Percentiles rank a stretch among this genome's conserved stretches.
Evolutionary conservation across 2,797 vertebrate genomes (phyloP).

Genomic region (Loriculus beryllinus): DNA sequence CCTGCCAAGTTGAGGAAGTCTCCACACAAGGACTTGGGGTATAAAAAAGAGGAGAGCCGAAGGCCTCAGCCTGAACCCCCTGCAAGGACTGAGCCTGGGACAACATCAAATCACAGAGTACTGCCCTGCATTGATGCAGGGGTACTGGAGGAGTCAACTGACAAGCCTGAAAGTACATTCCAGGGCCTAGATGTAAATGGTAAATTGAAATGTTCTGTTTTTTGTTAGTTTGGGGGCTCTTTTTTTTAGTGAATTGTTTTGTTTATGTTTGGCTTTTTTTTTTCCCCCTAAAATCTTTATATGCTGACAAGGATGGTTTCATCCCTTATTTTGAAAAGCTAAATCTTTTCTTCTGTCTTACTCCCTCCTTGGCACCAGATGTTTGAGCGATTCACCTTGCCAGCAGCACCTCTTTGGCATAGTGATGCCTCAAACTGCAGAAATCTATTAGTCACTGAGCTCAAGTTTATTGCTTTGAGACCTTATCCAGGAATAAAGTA

Average conservation of each 20-base stretch:
- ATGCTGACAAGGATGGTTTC: not conserved
- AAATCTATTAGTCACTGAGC: not conserved
- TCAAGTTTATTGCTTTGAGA: not conserved
- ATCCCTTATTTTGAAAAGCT: not conserved
- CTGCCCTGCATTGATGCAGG: constrained; percentile 72
- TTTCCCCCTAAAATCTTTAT: not conserved
- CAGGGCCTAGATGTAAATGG: constrained; percentile 86
- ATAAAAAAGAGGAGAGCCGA: constrained; percentile 92
- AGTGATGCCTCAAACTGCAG: not conserved
- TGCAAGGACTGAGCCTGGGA: constrained; percentile 75
- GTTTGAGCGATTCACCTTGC: fast-evolving
- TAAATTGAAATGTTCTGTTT: constrained; percentile 21
- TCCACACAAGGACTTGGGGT: constrained; percentile 90
- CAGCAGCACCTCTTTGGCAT: not conserved
- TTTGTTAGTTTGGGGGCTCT: not conserved
- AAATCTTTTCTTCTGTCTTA: not conserved
- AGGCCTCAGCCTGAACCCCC: constrained; percentile 87
- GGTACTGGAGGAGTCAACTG: constrained; percentile 72
- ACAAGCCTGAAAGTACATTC: constrained; percentile 71
- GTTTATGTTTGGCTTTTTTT: not conserved
- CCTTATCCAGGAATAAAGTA: not conserved
- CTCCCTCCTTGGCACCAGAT: not conserved
- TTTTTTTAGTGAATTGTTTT: not conserved
- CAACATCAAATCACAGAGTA: constrained; percentile 81
- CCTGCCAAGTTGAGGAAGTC: constrained; percentile 87